Conservation (phyloP, 2,113 vertebrate species). For the Anoura caudifer region DNA sequence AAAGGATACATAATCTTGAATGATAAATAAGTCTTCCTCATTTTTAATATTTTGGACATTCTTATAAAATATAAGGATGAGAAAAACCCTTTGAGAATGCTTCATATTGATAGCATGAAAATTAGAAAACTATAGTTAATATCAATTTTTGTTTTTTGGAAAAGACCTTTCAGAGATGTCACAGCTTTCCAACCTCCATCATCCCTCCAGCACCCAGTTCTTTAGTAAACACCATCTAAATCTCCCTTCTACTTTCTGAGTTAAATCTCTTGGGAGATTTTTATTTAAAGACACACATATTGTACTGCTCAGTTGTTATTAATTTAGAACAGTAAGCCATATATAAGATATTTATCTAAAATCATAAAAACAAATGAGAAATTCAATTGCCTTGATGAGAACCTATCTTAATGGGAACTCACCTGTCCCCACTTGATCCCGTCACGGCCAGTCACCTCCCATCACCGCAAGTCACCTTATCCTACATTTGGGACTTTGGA, state of each 20-base stretch:
- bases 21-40: not conserved
- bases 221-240: not conserved
- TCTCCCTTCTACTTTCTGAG: not conserved
- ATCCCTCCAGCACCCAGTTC: rapidly evolving
- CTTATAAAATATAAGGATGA: not conserved
- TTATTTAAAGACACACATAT: not conserved
- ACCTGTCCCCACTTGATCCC: no score
- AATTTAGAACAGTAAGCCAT: not conserved
- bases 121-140: not conserved
- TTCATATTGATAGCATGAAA: not conserved
- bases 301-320: not conserved
- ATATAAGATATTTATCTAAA: not conserved
- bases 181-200: rapidly evolving
- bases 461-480: rapidly evolving
- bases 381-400: not conserved
- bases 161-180: not conserved
- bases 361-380: not conserved
- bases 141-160: not conserved
- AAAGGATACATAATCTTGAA: not conserved
- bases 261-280: not conserved
- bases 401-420: rapidly evolving
- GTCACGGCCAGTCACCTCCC: no score
- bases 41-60: not conserved
- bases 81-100: not conserved
- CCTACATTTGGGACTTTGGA: rapidly evolving